Evolutionary conservation across 1,140 invertebrate species (phyloP).

Genomic region (Saccostrea echinata): DNA sequence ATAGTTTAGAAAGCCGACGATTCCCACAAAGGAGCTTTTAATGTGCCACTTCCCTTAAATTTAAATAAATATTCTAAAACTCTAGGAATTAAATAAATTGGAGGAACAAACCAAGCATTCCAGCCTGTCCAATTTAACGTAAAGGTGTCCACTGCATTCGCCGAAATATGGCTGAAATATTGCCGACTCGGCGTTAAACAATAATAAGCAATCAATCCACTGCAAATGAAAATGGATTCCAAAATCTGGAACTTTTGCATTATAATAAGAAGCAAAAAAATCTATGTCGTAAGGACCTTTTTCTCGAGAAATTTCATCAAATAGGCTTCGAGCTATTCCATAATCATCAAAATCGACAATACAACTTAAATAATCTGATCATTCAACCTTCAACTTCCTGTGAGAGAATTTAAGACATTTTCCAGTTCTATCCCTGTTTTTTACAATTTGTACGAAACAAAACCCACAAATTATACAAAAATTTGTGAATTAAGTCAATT

Average conservation of each 20-base stretch:
- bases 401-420: too few relatives aligned
- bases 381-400: conserved; percentile 30
- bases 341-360: conserved; percentile 56
- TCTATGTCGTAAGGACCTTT: conserved; percentile 48
- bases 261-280: conserved; percentile 52
- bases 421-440: too few relatives aligned
- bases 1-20: not conserved
- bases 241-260: conserved; percentile 55
- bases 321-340: conserved; percentile 37
- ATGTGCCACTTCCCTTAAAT: not conserved
- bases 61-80: conserved; percentile 23
- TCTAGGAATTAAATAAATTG: conserved; percentile 40
- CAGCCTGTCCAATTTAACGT: conserved; percentile 43
- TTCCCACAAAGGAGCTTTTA: not conserved
- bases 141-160: too few relatives aligned
- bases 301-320: conserved; percentile 11
- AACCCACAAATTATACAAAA: too few relatives aligned
- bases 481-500: too few relatives aligned
- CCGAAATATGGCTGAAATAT: too few relatives aligned
- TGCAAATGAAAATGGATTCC: conserved; percentile 32
- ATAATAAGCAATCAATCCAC: too few relatives aligned
- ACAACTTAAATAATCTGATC: conserved; percentile 47
- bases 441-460: too few relatives aligned
- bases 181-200: too few relatives aligned
- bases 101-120: conserved; percentile 49